These are phyloP conservation scores for Hippocampus mohnikei DNA, from an alignment of 2,113 vertebrate genomes.

Conservation along the genomic window DNA sequence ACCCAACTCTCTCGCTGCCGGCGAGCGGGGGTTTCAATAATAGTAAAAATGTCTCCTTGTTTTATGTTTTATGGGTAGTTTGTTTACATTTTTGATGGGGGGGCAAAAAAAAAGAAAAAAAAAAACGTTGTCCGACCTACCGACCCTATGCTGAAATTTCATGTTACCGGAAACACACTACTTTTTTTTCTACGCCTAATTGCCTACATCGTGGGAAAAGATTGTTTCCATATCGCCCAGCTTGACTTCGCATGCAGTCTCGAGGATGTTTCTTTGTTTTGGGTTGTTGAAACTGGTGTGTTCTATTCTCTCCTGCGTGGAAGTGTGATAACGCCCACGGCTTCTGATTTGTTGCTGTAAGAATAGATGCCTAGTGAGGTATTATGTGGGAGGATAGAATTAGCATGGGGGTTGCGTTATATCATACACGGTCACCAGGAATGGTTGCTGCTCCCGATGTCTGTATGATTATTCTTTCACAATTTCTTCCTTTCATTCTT, in stretches of 20 bases:
- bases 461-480: constrained; percentile 31
- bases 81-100: too few relatives aligned
- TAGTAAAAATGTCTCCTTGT: too few relatives aligned
- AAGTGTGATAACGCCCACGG: constrained; percentile 60
- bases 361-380: constrained; percentile 61
- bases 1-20: too few relatives aligned
- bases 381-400: constrained; percentile 59
- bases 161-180: too few relatives aligned
- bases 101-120: too few relatives aligned
- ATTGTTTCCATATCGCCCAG: too few relatives aligned
- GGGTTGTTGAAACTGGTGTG: constrained; percentile 13
- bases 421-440: constrained; percentile 57
- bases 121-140: too few relatives aligned
- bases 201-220: too few relatives aligned
- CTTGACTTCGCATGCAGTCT: not conserved
- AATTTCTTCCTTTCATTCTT: constrained; percentile 15
- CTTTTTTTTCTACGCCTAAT: too few relatives aligned
- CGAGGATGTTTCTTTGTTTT: not conserved
- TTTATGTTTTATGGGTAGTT: too few relatives aligned
- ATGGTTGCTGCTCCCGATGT: constrained; percentile 30
- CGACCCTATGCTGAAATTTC: too few relatives aligned
- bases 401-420: constrained; percentile 55
- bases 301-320: constrained; percentile 35
- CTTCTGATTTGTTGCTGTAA: constrained; percentile 63
- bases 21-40: too few relatives aligned